Conservation (phyloP, 2,797 vertebrate species). For the Otolemur crassicaudatus region DNA sequence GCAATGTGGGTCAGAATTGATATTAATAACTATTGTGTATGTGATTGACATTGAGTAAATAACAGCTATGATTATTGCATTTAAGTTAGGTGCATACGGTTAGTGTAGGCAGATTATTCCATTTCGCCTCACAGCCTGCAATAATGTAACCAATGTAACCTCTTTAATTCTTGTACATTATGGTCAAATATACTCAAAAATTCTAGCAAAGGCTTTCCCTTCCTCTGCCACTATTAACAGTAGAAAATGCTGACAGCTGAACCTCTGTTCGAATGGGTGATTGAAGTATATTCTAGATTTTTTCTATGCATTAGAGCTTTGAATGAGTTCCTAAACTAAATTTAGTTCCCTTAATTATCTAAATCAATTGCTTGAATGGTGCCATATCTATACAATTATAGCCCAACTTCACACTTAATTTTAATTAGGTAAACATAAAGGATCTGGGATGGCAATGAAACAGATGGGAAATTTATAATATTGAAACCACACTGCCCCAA, state of each 20-base stretch:
- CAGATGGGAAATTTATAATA: constrained; percentile 71
- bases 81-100: not conserved
- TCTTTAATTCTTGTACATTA: not conserved
- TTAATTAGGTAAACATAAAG: constrained; percentile 74
- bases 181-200: not conserved
- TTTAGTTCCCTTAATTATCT: constrained; percentile 73
- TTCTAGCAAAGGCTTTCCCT: not conserved
- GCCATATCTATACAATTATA: constrained; percentile 26
- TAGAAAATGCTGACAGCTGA: not conserved
- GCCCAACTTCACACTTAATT: constrained; percentile 66
- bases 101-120: not conserved
- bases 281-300: not conserved
- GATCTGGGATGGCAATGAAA: constrained; percentile 33
- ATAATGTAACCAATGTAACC: not conserved
- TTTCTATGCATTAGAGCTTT: not conserved
- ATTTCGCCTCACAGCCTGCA: not conserved
- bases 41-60: not conserved
- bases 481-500: not conserved
- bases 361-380: constrained; percentile 67
- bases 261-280: not conserved
- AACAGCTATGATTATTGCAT: not conserved
- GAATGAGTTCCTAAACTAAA: constrained; percentile 48
- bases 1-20: not conserved
- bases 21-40: not conserved
- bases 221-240: not conserved